These are phyloP conservation scores for Drosophila colorata DNA, from an alignment of 2,888 invertebrate genomes.

Conservation along the genomic window DNA sequence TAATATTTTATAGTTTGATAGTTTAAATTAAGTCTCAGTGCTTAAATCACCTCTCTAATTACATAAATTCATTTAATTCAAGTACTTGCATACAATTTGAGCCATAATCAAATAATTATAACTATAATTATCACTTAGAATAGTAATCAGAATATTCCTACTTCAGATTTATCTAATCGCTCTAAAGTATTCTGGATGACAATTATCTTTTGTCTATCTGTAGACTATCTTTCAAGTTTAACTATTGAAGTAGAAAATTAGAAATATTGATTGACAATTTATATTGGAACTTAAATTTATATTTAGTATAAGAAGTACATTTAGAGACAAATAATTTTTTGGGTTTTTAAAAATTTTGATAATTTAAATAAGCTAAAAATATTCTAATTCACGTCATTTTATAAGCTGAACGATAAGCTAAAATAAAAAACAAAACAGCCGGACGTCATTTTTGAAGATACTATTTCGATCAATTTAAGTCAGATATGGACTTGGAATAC, in stretches of 20 bases:
- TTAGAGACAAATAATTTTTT: no score
- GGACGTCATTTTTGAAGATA: neutral
- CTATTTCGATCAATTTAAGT: neutral
- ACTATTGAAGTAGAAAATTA: neutral
- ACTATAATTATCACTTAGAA: neutral
- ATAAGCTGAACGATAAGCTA: no score
- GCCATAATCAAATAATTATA: neutral
- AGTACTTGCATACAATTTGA: neutral
- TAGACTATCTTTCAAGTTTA: neutral
- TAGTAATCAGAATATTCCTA: neutral
- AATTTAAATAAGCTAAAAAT: neutral
- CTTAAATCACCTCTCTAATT: neutral
- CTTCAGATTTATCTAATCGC: constrained; percentile 7
- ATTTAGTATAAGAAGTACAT: no score
- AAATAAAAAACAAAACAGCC: no score
- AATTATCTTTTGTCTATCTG: neutral
- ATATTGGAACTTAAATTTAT: neutral
- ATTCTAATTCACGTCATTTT: no score
- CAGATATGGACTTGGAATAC: neutral
- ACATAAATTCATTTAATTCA: neutral
- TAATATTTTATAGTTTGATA: neutral
- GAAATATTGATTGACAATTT: neutral
- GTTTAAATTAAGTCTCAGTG: neutral
- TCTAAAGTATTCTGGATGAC: neutral
- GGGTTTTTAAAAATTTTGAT: neutral